Evolutionary conservation across 2,888 invertebrate species (phyloP), one percentile per base, ranked within the genome.

Genomic region (Pandemis cinnamomeana): DNA sequence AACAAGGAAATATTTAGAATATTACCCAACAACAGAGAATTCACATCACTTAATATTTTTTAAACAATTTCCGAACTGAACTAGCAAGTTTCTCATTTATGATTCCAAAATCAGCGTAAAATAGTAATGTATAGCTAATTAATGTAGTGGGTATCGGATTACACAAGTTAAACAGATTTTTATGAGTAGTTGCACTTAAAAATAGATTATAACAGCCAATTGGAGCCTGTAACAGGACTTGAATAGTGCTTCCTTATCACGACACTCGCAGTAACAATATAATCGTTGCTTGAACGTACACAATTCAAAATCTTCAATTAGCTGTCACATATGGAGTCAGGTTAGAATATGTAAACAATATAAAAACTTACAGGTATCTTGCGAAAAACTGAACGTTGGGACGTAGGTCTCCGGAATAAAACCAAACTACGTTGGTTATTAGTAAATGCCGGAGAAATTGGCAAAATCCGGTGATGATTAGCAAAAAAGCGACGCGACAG

Each of bases 401-500:
- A 77, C 74, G 77, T 71, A 72, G 73, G 75, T 61, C 79, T 80
- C 42, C 75, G 72, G 68, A 73, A 71, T 71, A 78, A 72, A 72
- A 80, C 77, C 71, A 82, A 77, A 74, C 81, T 82, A 61, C 77
- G 82, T 78, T 81, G 80, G 79, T 84, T 86, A 68, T 78, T 76
- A 72, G 85, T 87, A 89, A 87, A 83, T 86, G 85, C 79, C 80
- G 84, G 81, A 80, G 83, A 86, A 87, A 89, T 91, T 81, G 83
- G 80, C 80, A 82, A 88, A 91, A 88, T 87, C 85, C 88, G 87
- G 87, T 87, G 87, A 89, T 93, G 93, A 93, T 91, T 89, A 77
- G 92, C 92, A 88, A 92, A 92, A 93, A 92, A 86, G 83, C 88
- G 89, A 89, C 89, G 91, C 89, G 85, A 88, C 86, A 89, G 86